Conservation (phyloP, 2,113 vertebrate genomes). For the Megaceryle maxima region DNA sequence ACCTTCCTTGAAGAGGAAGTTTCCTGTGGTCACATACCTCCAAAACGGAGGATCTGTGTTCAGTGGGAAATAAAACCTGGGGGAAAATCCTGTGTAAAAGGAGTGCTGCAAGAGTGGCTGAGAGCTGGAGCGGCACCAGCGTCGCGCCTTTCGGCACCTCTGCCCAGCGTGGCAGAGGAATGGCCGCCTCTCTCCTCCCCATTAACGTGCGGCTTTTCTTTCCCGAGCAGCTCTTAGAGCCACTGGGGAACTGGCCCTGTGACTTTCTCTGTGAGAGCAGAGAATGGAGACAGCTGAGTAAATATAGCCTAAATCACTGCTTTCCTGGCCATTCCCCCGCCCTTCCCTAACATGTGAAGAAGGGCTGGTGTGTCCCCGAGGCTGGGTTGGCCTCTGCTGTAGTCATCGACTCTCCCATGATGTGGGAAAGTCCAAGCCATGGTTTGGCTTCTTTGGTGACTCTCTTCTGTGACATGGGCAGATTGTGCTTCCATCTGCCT, state of each 20-base stretch:
- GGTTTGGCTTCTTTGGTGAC: slow-evolving; percentile 16
- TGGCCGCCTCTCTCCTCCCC: neutral
- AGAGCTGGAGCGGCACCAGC: neutral
- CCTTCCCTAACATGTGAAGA: neutral
- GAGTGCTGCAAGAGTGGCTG: neutral
- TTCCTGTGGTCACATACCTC: fast-evolving
- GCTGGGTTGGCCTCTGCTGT: slow-evolving; percentile 5
- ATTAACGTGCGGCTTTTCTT: neutral
- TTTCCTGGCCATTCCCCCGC: slow-evolving; percentile 43
- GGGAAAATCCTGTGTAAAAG: neutral
- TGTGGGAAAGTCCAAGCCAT: slow-evolving; percentile 31
- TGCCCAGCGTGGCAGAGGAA: neutral
- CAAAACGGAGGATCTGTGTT: neutral
- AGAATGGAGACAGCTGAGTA: slow-evolving; percentile 63
- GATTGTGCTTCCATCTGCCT: neutral
- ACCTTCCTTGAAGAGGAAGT: neutral
- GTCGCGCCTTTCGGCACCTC: neutral
- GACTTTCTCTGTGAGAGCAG: slow-evolving; percentile 51
- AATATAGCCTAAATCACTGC: slow-evolving; percentile 56
- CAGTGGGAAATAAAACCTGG: neutral
- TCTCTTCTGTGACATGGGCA: neutral
- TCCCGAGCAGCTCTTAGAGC: slow-evolving; percentile 1
- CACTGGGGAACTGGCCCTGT: slow-evolving; percentile 56
- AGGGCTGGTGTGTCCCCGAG: slow-evolving; percentile 28
- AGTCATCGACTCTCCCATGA: neutral